These are phyloP conservation scores for Electrona antarctica DNA, from an alignment of 2,113 vertebrate species.

Conservation along the genomic window DNA sequence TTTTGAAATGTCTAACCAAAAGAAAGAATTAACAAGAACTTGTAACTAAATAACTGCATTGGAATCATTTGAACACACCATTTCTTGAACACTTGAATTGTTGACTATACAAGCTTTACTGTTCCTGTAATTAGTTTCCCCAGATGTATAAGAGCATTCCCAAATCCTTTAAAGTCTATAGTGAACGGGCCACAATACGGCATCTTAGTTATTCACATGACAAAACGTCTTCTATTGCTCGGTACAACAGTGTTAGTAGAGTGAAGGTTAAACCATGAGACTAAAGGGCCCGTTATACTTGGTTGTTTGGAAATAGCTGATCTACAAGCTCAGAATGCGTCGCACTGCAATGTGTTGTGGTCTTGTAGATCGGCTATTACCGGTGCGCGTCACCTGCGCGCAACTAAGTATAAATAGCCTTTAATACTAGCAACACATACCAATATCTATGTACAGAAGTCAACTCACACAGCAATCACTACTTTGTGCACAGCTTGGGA, in stretches of 20 bases:
- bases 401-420: too few species aligned
- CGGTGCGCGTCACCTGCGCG: too few species aligned
- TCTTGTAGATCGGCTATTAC: too few species aligned
- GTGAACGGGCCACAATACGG: conserved; percentile 17
- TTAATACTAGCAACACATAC: conserved; percentile 42
- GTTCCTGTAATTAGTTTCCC: not conserved
- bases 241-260: conserved; percentile 26
- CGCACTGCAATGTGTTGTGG: too few species aligned
- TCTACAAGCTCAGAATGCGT: too few species aligned
- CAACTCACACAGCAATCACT: conserved; percentile 57
- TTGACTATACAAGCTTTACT: not conserved
- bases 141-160: conserved; percentile 10
- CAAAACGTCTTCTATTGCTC: conserved; percentile 13
- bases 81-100: conserved; percentile 10
- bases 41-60: too few species aligned
- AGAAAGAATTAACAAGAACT: too few species aligned
- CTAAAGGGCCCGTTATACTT: not conserved
- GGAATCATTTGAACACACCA: too few species aligned
- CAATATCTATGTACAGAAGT: conserved; percentile 56
- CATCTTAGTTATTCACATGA: conserved; percentile 4
- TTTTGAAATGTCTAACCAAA: too few species aligned
- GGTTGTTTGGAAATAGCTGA: too few species aligned
- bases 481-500: conserved; percentile 68
- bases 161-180: conserved; percentile 14
- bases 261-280: conserved; percentile 21